phyloP scores from a whole-genome alignment of 2,797 vertebrate genomes.

The Acropternis orthonyx region DNA sequence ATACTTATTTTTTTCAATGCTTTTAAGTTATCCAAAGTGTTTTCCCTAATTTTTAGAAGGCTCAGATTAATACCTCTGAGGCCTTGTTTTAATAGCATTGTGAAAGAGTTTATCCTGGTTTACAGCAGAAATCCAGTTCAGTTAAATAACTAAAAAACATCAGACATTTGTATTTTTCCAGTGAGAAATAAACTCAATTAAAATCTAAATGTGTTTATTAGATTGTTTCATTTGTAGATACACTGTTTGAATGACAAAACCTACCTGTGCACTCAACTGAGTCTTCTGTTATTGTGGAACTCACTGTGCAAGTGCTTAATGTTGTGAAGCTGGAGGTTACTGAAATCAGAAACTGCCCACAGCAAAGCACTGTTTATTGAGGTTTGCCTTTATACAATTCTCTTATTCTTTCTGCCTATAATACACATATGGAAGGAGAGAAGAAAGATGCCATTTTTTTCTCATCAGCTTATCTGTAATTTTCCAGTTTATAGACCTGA shows the following conservation, averaged over 20 bases:
- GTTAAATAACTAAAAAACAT: neutral
- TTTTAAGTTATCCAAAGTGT: neutral
- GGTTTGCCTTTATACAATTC: neutral
- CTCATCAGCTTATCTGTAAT: neutral
- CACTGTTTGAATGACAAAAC: neutral
- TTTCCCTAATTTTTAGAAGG: neutral
- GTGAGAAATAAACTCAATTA: neutral
- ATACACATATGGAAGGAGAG: neutral
- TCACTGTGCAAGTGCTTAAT: neutral
- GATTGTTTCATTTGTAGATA: neutral
- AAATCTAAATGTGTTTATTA: neutral
- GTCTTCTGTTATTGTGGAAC: neutral
- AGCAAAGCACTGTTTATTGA: neutral
- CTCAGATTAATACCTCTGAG: neutral
- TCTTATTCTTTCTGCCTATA: neutral
- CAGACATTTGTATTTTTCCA: neutral
- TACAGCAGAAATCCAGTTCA: neutral
- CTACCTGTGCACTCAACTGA: neutral
- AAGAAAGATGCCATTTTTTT: neutral
- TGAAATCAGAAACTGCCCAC: neutral
- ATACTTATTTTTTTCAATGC: neutral
- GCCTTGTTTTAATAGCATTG: neutral
- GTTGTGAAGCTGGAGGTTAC: neutral
- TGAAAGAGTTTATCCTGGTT: neutral
- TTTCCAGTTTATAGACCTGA: neutral